Conservation (phyloP, 2,888 invertebrate genomes). For the Phlogophora meticulosa region DNA sequence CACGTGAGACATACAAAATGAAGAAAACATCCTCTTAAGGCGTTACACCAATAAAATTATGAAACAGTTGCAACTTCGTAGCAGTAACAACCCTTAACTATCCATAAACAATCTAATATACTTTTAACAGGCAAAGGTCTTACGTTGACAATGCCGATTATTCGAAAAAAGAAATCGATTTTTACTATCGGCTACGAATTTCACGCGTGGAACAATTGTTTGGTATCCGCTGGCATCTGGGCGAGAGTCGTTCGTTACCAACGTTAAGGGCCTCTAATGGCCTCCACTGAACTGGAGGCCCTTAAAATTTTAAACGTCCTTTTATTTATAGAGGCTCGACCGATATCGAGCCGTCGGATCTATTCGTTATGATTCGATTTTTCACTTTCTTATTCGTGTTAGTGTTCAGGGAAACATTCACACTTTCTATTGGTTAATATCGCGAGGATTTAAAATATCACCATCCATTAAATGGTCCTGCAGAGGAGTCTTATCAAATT, state of each 20-base stretch:
- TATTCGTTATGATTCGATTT: slow-evolving; percentile 82
- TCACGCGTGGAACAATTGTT: slow-evolving; percentile 86
- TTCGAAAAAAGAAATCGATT: slow-evolving; percentile 71
- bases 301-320: slow-evolving; percentile 89
- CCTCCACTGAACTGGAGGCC: slow-evolving; percentile 80
- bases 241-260: slow-evolving; percentile 80
- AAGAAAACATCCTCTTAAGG: slow-evolving; percentile 27
- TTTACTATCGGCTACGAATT: slow-evolving; percentile 77
- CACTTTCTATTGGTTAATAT: slow-evolving; percentile 28
- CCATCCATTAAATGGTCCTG: background rate
- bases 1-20: slow-evolving; percentile 27
- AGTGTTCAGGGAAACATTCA: slow-evolving; percentile 40
- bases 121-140: slow-evolving; percentile 62
- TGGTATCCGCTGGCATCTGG: slow-evolving; percentile 84
- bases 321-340: slow-evolving; percentile 87
- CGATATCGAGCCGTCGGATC: slow-evolving; percentile 81
- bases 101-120: slow-evolving; percentile 52
- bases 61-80: slow-evolving; percentile 8
- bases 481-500: slow-evolving; percentile 5
- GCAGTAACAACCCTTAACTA: slow-evolving; percentile 32
- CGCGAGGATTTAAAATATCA: background rate
- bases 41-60: slow-evolving; percentile 12
- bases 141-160: slow-evolving; percentile 52
- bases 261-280: slow-evolving; percentile 89
- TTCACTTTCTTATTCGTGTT: slow-evolving; percentile 61